Conservation (phyloP, 2,797 vertebrate genomes). For the Heteromormyrus szaboi region DNA sequence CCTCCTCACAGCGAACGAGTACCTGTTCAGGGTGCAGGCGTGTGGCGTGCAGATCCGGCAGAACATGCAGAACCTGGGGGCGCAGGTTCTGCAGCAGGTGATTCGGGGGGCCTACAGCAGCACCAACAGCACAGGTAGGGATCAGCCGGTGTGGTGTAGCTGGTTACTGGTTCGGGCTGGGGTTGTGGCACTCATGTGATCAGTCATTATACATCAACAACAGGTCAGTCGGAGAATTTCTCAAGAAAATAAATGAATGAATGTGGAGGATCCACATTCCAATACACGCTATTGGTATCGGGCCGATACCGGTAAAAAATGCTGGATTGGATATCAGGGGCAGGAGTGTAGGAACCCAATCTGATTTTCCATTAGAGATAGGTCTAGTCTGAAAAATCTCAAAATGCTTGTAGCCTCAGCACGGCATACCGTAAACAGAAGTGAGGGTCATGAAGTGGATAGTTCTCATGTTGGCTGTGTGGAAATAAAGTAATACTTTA, state of each 20-base stretch:
- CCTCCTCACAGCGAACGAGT: conserved; percentile 63
- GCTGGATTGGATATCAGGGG: not conserved
- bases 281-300: not conserved
- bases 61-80: conserved; percentile 68
- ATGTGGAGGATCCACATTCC: not conserved
- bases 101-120: conserved; percentile 65
- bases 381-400: not conserved
- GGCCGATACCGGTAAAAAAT: not conserved
- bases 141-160: not conserved
- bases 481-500: not conserved
- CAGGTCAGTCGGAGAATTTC: not conserved
- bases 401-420: not conserved
- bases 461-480: not conserved
- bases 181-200: not conserved
- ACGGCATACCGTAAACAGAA: not conserved
- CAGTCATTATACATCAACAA: not conserved
- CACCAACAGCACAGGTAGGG: conserved; percentile 59
- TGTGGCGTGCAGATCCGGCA: conserved; percentile 67
- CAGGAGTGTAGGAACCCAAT: not conserved
- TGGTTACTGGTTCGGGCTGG: not conserved
- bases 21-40: conserved; percentile 77
- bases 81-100: conserved; percentile 70
- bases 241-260: not conserved
- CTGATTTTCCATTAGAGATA: not conserved
- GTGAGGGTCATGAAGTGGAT: not conserved